These are phyloP conservation scores for Synergus itoensis DNA, from an alignment of 2,888 invertebrate species.

Conservation along the genomic window DNA sequence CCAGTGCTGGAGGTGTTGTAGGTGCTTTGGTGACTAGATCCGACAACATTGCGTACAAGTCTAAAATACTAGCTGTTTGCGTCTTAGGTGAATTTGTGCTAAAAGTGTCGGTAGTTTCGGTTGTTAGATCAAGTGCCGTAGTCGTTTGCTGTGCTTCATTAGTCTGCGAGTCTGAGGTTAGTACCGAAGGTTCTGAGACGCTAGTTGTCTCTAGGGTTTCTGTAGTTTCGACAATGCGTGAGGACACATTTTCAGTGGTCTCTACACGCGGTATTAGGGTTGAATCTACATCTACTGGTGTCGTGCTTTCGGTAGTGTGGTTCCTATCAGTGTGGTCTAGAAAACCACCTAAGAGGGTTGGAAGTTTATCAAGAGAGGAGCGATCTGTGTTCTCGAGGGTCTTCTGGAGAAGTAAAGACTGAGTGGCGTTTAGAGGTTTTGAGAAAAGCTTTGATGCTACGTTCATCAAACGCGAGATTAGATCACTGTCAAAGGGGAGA, in stretches of 20 bases:
- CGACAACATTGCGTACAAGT: constrained; percentile 16
- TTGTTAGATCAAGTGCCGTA: constrained; percentile 52
- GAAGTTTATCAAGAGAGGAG: constrained; percentile 52
- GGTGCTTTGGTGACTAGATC: constrained; percentile 31
- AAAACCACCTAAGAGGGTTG: constrained; percentile 62
- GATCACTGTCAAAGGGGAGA: constrained; percentile 49
- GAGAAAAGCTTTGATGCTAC: constrained; percentile 66
- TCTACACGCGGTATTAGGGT: constrained; percentile 34
- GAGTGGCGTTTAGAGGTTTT: constrained; percentile 58
- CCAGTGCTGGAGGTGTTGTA: constrained; percentile 25
- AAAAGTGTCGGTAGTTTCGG: constrained; percentile 45
- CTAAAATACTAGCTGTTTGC: constrained; percentile 34
- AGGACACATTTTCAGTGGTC: neutral
- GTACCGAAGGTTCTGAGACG: constrained; percentile 23
- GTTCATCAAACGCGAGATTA: constrained; percentile 65
- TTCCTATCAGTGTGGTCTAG: constrained; percentile 62
- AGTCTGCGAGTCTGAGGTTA: constrained; percentile 43
- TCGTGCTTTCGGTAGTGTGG: constrained; percentile 49
- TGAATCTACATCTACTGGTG: constrained; percentile 48
- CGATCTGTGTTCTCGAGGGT: constrained; percentile 33
- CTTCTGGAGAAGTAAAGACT: constrained; percentile 48
- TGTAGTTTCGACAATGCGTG: constrained; percentile 49
- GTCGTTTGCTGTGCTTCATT: constrained; percentile 43
- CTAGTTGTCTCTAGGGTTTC: constrained; percentile 44
- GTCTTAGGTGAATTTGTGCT: constrained; percentile 50